Conservation (phyloP, 2,888 invertebrate genomes). For the Elaeidobius kamerunicus region DNA sequence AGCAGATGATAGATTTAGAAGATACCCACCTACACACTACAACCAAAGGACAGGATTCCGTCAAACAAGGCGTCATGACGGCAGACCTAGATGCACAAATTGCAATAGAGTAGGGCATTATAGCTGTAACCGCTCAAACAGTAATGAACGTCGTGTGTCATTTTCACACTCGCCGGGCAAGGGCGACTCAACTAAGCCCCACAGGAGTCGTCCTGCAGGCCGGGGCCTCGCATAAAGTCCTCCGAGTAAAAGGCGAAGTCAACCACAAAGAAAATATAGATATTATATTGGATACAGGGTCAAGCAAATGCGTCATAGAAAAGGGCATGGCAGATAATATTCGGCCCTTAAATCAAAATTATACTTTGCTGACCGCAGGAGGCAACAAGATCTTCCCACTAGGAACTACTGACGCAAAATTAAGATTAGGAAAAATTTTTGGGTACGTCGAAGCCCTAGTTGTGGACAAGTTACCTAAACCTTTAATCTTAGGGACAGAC, state of each 20-base stretch:
- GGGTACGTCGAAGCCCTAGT: neutral
- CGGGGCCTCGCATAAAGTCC: too few relatives aligned
- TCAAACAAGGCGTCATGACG: neutral
- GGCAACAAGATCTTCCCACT: neutral
- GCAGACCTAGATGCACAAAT: neutral
- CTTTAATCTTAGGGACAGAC: neutral
- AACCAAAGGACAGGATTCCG: neutral
- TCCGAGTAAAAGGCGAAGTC: too few relatives aligned
- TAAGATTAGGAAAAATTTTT: neutral
- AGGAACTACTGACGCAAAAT: neutral
- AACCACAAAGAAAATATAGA: too few relatives aligned
- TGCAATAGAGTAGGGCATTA: conserved; percentile 3
- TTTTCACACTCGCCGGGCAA: neutral
- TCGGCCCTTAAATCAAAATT: neutral
- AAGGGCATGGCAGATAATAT: too few relatives aligned
- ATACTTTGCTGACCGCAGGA: neutral
- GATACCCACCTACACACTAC: neutral
- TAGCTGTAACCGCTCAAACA: neutral
- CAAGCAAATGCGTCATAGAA: too few relatives aligned
- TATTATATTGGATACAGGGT: too few relatives aligned
- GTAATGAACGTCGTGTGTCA: neutral
- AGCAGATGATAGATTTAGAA: neutral
- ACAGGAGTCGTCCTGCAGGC: neutral
- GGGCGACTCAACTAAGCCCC: neutral
- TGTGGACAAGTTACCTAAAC: neutral